Evolutionary conservation across 2,888 invertebrate species (phyloP).

Genomic region (Conus canariensis): DNA sequence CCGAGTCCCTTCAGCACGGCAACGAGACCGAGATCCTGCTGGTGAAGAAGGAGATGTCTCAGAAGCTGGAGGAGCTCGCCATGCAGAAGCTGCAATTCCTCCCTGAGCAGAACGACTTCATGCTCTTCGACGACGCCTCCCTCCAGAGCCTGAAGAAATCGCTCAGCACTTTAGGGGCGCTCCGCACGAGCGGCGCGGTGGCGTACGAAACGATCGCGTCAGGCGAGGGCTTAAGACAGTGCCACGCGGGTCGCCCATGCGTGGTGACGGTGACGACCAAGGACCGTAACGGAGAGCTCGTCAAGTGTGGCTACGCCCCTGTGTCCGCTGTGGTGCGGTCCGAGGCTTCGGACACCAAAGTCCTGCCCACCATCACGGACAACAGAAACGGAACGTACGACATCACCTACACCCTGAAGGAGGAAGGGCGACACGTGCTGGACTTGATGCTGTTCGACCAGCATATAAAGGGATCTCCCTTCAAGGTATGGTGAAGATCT

Average conservation of each 20-base stretch:
- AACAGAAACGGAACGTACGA: conserved; percentile 78
- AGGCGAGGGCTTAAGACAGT: conserved; percentile 78
- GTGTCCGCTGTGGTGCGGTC: conserved; percentile 69
- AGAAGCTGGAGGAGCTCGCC: conserved; percentile 77
- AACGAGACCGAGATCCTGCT: conserved; percentile 80
- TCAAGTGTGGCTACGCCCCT: conserved; percentile 73
- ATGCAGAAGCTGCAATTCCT: conserved; percentile 59
- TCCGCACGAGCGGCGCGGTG: conserved; percentile 78
- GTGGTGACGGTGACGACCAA: conserved; percentile 78
- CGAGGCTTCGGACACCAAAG: conserved; percentile 61
- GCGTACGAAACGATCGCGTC: conserved; percentile 78
- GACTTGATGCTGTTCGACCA: conserved; percentile 78
- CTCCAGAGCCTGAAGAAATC: conserved; percentile 70
- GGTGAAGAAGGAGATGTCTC: conserved; percentile 80
- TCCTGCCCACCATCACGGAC: conserved; percentile 74
- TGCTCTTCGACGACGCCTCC: conserved; percentile 75
- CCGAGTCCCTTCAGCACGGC: conserved; percentile 79
- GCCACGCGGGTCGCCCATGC: conserved; percentile 74
- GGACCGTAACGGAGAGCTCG: conserved; percentile 75
- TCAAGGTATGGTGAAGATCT: conserved; percentile 70
- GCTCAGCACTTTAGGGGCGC: conserved; percentile 73
- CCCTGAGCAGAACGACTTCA: conserved; percentile 77
- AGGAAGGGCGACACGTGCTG: conserved; percentile 77
- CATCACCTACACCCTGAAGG: conserved; percentile 76
- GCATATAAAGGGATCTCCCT: conserved; percentile 79